phyloP scores from a whole-genome alignment of 2,113 vertebrate species.

The Coptodon rendalli region DNA sequence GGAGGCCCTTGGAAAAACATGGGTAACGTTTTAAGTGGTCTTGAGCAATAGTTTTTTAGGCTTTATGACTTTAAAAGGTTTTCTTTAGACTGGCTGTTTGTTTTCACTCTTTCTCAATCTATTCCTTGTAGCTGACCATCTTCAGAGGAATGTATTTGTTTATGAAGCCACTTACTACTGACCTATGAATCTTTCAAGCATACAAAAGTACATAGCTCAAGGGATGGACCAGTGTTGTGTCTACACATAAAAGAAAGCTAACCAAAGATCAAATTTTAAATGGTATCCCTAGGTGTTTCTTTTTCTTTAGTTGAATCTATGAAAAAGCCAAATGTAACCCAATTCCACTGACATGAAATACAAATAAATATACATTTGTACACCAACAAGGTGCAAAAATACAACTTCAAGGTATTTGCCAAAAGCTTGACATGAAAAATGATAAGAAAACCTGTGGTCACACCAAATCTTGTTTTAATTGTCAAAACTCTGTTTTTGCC shows the following conservation, averaged over 20 bases:
- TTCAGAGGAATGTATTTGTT: not conserved
- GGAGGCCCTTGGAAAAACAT: not conserved
- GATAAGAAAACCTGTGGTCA: not conserved
- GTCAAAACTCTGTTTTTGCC: not conserved
- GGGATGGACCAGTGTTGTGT: not conserved
- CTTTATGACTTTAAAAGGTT: not conserved
- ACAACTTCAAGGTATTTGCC: not conserved
- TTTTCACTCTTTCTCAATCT: not conserved
- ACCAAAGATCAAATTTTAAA: not conserved
- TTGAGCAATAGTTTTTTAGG: not conserved
- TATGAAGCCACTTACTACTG: not conserved
- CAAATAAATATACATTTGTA: not conserved
- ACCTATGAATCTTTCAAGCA: not conserved
- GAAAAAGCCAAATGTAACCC: not conserved
- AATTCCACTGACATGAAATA: not conserved
- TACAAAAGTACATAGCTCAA: not conserved
- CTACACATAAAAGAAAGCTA: not conserved
- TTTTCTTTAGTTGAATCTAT: not conserved
- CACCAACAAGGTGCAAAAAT: not conserved
- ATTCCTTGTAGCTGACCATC: not conserved
- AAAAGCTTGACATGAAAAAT: not conserved
- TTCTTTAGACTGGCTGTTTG: not conserved
- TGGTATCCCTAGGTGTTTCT: not conserved
- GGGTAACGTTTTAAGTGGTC: not conserved
- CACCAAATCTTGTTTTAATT: not conserved